Evolutionary conservation across 2,113 vertebrate species (phyloP).

Genomic region (Centropus unirufus): DNA sequence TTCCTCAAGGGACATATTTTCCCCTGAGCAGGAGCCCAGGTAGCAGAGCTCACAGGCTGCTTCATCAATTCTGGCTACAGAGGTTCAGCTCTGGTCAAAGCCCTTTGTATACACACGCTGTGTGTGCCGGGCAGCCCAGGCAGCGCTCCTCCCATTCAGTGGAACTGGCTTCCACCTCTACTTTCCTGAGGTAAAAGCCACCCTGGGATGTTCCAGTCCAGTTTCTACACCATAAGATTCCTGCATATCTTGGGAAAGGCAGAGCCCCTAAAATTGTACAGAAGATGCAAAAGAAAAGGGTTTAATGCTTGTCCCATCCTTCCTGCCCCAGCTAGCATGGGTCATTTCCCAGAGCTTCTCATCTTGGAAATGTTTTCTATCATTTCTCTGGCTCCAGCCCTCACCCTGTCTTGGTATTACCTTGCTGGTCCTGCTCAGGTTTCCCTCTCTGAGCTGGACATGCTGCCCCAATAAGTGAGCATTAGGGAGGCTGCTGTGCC

Average conservation of each 20-base stretch:
- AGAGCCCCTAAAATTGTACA: background rate
- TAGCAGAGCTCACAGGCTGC: background rate
- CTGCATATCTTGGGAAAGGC: background rate
- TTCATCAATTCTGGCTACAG: background rate
- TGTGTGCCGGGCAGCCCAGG: background rate
- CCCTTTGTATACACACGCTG: background rate
- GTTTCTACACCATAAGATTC: background rate
- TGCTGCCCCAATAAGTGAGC: background rate
- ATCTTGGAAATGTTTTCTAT: background rate
- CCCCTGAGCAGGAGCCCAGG: background rate
- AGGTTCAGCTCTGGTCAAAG: background rate
- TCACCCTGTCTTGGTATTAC: background rate
- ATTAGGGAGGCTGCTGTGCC: background rate
- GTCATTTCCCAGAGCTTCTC: background rate
- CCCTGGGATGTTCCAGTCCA: background rate
- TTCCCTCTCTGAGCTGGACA: background rate
- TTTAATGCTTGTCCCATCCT: background rate
- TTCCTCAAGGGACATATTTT: background rate
- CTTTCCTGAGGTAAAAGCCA: background rate
- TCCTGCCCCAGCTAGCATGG: background rate
- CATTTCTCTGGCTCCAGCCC: background rate
- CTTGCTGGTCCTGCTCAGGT: background rate
- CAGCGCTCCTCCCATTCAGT: background rate
- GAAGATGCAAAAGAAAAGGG: background rate
- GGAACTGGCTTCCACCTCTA: background rate